A percentile compares a stretch with the other conserved stretches of the same genome.
phyloP scores from a whole-genome alignment of 2,797 vertebrate genomes.

The Psittacula derbiana region DNA sequence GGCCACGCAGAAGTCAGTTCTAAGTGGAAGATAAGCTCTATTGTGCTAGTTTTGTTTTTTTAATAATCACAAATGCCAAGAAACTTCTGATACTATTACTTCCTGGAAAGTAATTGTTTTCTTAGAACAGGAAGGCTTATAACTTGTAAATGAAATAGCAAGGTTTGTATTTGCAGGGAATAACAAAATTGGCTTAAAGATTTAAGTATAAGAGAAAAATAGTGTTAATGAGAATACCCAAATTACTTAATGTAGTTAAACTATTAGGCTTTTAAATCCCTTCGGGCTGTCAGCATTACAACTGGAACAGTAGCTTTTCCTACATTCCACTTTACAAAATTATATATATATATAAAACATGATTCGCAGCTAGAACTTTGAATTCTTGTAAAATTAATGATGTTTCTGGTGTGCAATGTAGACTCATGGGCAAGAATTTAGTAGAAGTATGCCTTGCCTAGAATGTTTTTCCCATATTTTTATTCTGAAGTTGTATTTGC shows the following conservation, averaged over 20 bases:
- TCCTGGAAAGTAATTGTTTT: conserved; percentile 40
- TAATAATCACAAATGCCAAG: background rate
- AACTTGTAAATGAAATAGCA: conserved; percentile 10
- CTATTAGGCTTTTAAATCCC: background rate
- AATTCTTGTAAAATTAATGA: background rate
- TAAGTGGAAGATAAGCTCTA: background rate
- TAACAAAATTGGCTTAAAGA: background rate
- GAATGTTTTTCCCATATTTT: background rate
- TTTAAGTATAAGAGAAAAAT: background rate
- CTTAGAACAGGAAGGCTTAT: background rate
- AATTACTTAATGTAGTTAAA: background rate
- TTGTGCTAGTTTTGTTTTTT: background rate
- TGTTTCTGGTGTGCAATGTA: background rate
- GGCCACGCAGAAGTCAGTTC: background rate
- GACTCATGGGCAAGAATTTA: background rate
- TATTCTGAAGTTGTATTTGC: background rate
- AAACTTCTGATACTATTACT: conserved; percentile 30
- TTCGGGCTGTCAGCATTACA: background rate
- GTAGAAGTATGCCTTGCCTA: background rate
- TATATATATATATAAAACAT: background rate
- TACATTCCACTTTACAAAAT: background rate
- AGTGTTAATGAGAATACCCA: background rate
- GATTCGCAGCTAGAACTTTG: background rate
- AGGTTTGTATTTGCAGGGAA: background rate
- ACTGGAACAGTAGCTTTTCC: background rate